A percentile compares a stretch with the other conserved stretches of the same genome.
Evolutionary conservation across 35 echinoderm and acorn worm species (phyloP).

Genomic region (Heliocidaris erythrogramma): DNA sequence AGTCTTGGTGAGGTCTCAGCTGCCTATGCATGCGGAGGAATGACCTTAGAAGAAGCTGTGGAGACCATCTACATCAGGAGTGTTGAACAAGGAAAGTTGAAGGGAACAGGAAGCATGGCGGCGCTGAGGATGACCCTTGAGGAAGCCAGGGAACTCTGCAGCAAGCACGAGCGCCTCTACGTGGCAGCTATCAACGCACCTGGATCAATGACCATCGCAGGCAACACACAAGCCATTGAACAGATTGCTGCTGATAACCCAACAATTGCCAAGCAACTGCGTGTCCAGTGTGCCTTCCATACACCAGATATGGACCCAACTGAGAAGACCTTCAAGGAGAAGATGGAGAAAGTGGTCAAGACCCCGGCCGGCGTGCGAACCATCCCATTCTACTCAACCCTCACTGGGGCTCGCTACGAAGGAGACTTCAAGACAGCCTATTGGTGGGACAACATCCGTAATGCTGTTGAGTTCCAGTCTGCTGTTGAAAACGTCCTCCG

Average conservation of each 20-base stretch:
- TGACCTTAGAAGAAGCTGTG: conserved; percentile 81
- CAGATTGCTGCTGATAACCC: conserved; percentile 64
- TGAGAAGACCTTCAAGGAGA: conserved; percentile 68
- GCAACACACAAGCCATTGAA: conserved; percentile 63
- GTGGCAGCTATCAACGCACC: conserved; percentile 91
- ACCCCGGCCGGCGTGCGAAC: conserved; percentile 48
- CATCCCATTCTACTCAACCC: conserved; percentile 79
- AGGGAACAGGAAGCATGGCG: conserved; percentile 90
- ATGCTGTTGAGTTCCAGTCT: conserved; percentile 72
- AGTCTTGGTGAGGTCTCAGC: conserved; percentile 95
- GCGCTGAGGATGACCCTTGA: conserved; percentile 69
- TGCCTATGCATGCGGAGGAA: conserved; percentile 83
- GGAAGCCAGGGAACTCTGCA: conserved; percentile 70
- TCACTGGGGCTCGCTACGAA: conserved; percentile 70
- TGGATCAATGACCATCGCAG: conserved; percentile 75
- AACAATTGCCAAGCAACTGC: conserved; percentile 67
- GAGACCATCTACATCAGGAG: conserved; percentile 82
- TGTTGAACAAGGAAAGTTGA: conserved; percentile 72
- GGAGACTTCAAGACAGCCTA: conserved; percentile 82
- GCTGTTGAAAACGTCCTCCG: conserved; percentile 74
- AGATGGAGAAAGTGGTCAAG: conserved; percentile 71
- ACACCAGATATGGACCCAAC: conserved; percentile 87
- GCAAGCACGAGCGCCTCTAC: conserved; percentile 67
- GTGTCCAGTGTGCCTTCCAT: conserved; percentile 86
- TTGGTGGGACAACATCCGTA: conserved; percentile 94